phyloP scores from a whole-genome alignment of 2,888 invertebrate species.

The Himalopsyche anomala region DNA sequence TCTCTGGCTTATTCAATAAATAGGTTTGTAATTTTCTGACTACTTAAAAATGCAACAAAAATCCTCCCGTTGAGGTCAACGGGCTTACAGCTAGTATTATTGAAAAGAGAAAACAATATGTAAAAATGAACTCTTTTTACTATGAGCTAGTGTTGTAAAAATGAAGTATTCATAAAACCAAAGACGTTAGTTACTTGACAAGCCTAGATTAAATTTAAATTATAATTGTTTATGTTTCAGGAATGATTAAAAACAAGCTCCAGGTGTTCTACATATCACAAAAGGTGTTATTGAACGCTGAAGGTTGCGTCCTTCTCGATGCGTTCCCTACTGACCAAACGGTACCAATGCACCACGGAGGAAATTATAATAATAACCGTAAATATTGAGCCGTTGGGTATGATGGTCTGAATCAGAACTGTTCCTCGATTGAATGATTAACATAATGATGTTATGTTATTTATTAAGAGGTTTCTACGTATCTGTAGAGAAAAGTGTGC shows the following conservation, averaged over 20 bases:
- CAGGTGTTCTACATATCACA: slow-evolving; percentile 32
- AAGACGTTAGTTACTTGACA: not conserved
- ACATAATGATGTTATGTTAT: not conserved
- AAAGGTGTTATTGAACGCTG: slow-evolving; percentile 36
- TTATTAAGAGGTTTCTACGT: too few species aligned
- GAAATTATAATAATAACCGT: slow-evolving; percentile 32
- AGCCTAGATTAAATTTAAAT: slow-evolving; percentile 3
- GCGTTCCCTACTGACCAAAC: not conserved
- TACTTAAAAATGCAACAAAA: too few species aligned
- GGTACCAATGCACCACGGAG: not conserved
- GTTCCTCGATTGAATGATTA: slow-evolving; percentile 23
- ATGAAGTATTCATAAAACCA: too few species aligned
- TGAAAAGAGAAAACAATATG: too few species aligned
- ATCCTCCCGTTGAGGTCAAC: too few species aligned
- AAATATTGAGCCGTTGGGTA: slow-evolving; percentile 5
- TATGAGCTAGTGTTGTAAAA: too few species aligned
- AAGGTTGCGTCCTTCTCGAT: slow-evolving; percentile 22
- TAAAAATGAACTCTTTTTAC: too few species aligned
- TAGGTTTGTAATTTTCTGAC: too few species aligned
- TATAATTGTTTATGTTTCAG: slow-evolving; percentile 37
- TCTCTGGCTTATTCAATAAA: too few species aligned
- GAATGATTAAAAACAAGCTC: slow-evolving; percentile 13
- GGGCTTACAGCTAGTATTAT: too few species aligned
- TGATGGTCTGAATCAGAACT: not conserved
- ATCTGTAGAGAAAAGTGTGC: too few species aligned